A percentile compares a stretch with the other conserved stretches of the same genome.
Conservation (phyloP, 1,140 invertebrate species). For the Aethina tumida region DNA sequence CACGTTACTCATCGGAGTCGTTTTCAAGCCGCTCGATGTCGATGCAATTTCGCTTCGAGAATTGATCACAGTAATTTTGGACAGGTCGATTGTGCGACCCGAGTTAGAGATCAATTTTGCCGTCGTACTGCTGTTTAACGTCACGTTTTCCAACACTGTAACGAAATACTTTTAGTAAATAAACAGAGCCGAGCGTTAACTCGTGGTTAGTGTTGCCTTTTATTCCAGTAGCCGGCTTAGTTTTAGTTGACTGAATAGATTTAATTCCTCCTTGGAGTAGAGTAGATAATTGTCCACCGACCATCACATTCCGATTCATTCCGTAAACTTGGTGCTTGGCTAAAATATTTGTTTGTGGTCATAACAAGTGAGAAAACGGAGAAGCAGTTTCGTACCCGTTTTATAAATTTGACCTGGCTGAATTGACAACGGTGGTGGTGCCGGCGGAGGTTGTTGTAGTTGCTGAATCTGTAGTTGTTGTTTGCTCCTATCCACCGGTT, state of each 20-base stretch:
- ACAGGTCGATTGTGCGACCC: constrained; percentile 25
- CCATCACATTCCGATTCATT: constrained; percentile 15
- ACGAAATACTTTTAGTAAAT: neutral
- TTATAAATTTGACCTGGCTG: no score
- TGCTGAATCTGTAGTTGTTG: constrained; percentile 6
- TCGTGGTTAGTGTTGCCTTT: neutral
- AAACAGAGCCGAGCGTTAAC: neutral
- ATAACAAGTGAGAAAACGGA: no score
- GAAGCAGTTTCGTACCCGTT: no score
- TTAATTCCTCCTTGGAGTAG: constrained; percentile 22
- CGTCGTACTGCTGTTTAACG: constrained; percentile 17
- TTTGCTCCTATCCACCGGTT: constrained; percentile 15
- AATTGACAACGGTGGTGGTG: neutral
- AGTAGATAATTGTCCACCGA: constrained; percentile 17
- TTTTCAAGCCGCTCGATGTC: neutral
- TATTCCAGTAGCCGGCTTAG: constrained; percentile 12
- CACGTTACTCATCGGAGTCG: constrained; percentile 17
- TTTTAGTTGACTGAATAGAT: constrained; percentile 14
- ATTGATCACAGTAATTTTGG: constrained; percentile 25
- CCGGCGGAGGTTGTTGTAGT: neutral
- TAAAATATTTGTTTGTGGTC: no score
- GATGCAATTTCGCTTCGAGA: constrained; percentile 12
- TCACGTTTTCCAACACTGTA: constrained; percentile 30
- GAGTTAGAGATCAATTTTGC: constrained; percentile 23
- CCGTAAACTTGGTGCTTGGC: constrained; percentile 13